Percentiles rank a stretch among this genome's conserved stretches.
These are phyloP conservation scores for Scomber japonicus DNA, from an alignment of 2,113 vertebrate species.

Conservation along the genomic window DNA sequence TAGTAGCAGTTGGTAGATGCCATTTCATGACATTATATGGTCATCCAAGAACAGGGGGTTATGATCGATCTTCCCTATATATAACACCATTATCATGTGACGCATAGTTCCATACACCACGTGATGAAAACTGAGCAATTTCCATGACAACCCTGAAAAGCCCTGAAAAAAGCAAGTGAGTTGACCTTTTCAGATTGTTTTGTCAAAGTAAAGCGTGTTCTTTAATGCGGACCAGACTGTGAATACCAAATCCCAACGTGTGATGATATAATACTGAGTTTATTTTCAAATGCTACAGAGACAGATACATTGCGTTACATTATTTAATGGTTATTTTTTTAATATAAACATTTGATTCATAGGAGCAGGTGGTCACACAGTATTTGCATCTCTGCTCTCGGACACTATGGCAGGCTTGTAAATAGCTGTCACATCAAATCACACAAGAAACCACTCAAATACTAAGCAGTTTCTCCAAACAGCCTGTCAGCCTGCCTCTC, in stretches of 20 bases:
- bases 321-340: no score
- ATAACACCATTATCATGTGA: no score
- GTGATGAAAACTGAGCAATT: no score
- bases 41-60: no score
- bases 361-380: neutral
- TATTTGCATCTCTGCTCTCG: neutral
- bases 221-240: neutral
- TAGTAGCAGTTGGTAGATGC: no score
- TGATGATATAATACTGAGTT: neutral
- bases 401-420: neutral
- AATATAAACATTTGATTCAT: no score
- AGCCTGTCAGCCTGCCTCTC: neutral
- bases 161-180: neutral
- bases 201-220: no score
- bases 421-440: constrained; percentile 23
- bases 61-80: no score
- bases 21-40: no score
- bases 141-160: no score
- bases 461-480: constrained; percentile 3
- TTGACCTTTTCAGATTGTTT: neutral
- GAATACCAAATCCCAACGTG: neutral
- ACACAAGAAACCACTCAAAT: neutral
- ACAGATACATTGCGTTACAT: no score
- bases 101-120: no score
- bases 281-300: neutral